phyloP scores from a whole-genome alignment of 2,113 vertebrate genomes.

The Hippolais icterina region DNA sequence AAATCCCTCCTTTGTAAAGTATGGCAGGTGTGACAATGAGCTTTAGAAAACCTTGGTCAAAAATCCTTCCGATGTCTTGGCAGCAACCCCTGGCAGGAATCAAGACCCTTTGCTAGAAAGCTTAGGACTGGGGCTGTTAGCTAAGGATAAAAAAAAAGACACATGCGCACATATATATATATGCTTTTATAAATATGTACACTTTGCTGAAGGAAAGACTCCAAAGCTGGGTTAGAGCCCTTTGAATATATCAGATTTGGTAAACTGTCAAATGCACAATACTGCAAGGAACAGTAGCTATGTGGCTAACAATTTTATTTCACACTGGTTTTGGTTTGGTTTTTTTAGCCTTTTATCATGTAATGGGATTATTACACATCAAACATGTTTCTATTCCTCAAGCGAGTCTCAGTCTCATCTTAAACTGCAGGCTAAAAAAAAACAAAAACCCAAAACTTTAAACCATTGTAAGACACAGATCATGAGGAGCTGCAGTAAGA shows the following conservation, averaged over 20 bases:
- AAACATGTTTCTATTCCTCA: constrained; percentile 44
- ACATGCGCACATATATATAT: neutral
- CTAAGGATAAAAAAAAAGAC: constrained; percentile 67
- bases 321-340: neutral
- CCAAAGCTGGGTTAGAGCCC: constrained; percentile 88
- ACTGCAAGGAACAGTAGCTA: constrained; percentile 50
- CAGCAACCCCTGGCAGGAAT: constrained; percentile 85
- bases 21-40: constrained; percentile 98
- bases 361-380: constrained; percentile 40
- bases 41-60: constrained; percentile 98
- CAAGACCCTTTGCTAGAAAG: constrained; percentile 81
- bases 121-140: constrained; percentile 78
- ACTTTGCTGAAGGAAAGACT: constrained; percentile 76
- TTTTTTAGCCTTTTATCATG: constrained; percentile 46
- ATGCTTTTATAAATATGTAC: neutral
- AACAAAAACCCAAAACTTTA: constrained; percentile 36
- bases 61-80: constrained; percentile 97
- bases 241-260: constrained; percentile 49
- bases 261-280: constrained; percentile 72
- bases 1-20: constrained; percentile 76
- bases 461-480: constrained; percentile 75
- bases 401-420: constrained; percentile 45
- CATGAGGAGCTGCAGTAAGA: constrained; percentile 73
- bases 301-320: constrained; percentile 73
- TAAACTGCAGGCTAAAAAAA: constrained; percentile 63